Evolutionary conservation across 1,140 invertebrate species (phyloP).

Genomic region (Medauroidea extradentata): DNA sequence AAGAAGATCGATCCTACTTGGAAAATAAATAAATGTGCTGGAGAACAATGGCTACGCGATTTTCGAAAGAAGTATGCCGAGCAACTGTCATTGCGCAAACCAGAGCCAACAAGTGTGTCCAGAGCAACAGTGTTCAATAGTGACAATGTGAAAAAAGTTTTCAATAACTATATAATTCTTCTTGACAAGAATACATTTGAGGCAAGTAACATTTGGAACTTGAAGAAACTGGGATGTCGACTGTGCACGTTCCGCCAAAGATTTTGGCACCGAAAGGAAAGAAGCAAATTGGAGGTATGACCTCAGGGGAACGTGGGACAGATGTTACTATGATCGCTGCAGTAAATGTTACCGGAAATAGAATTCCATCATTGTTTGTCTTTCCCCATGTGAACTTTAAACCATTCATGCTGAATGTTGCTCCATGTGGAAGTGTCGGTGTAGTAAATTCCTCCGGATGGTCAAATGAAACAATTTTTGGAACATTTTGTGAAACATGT

Average conservation of each 20-base stretch:
- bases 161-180: constrained; percentile 15
- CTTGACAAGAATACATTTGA: constrained; percentile 25
- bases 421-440: constrained; percentile 33
- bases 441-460: constrained; percentile 35
- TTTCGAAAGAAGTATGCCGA: constrained; percentile 31
- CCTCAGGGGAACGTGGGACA: constrained; percentile 41
- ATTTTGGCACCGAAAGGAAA: constrained; percentile 24
- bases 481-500: constrained; percentile 39
- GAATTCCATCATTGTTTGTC: constrained; percentile 41
- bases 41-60: constrained; percentile 34
- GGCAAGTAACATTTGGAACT: constrained; percentile 33
- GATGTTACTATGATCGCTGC: constrained; percentile 41
- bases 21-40: constrained; percentile 6
- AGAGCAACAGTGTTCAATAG: constrained; percentile 32
- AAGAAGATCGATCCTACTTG: background rate
- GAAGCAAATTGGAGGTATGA: constrained; percentile 27
- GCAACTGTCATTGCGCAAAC: constrained; percentile 17
- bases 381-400: constrained; percentile 39
- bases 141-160: constrained; percentile 26
- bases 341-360: constrained; percentile 39
- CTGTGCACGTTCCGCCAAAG: constrained; percentile 32
- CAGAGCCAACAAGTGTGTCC: constrained; percentile 29
- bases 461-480: constrained; percentile 35
- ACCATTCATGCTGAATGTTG: constrained; percentile 33
- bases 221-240: constrained; percentile 40